phyloP scores from a whole-genome alignment of 2,888 invertebrate species.

The Saturnia pavonia region DNA sequence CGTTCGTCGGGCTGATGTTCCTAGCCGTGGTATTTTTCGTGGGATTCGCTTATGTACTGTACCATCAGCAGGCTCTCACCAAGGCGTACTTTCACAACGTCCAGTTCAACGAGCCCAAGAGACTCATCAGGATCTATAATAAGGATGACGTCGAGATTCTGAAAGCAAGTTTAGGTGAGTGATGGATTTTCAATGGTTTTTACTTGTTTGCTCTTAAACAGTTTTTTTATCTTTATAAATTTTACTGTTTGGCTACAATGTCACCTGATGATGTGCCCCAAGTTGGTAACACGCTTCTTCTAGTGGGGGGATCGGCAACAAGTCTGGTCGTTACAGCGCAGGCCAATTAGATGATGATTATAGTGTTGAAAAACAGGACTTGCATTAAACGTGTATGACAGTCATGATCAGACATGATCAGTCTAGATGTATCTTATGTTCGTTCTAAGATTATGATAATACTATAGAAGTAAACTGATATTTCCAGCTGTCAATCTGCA shows the following conservation, averaged over 20 bases:
- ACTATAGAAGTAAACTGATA: neutral
- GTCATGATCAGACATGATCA: too few relatives aligned
- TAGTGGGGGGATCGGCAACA: too few relatives aligned
- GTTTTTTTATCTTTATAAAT: too few relatives aligned
- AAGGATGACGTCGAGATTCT: slow-evolving; percentile 87
- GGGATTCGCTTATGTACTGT: slow-evolving; percentile 91
- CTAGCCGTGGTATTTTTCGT: slow-evolving; percentile 91
- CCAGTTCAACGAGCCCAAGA: slow-evolving; percentile 90
- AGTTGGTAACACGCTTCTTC: too few relatives aligned
- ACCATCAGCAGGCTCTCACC: slow-evolving; percentile 90
- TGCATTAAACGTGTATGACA: too few relatives aligned
- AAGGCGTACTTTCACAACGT: slow-evolving; percentile 92
- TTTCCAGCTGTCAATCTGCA: slow-evolving; percentile 80
- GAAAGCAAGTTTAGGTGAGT: slow-evolving; percentile 83
- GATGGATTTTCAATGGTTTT: neutral
- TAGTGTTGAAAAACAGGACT: too few relatives aligned
- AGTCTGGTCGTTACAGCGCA: too few relatives aligned
- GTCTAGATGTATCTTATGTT: too few relatives aligned
- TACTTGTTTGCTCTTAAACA: neutral
- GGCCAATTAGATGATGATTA: too few relatives aligned
- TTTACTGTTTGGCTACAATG: too few relatives aligned
- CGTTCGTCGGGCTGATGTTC: slow-evolving; percentile 91
- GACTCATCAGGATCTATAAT: slow-evolving; percentile 87
- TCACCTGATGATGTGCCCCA: too few relatives aligned
- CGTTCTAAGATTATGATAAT: neutral